Base-by-base conservation (phyloP, 1,140 invertebrate genomes). In the Leptopilina clavipes region DNA sequence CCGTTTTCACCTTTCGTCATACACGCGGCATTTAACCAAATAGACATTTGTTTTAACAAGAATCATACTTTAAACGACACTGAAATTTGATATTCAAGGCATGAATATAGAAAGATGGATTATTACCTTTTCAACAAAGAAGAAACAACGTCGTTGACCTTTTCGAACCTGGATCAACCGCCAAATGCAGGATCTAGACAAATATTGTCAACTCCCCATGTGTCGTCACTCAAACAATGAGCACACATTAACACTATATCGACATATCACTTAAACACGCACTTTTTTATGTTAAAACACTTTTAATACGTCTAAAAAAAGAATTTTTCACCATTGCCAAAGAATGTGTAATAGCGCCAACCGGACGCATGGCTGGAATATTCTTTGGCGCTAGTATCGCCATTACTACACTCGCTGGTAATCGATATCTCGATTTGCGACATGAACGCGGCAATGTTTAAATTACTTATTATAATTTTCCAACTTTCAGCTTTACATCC, bases 51-150 rank as follows among this genome's bases (percentile, higher is more conserved):
- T 52, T 52, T 2, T 17, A 1, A 7, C 14, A 52, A 52, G 6
- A n/a, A 6, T 17, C 48, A 52, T 52, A 52, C 44, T 48, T 48
- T 48, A 10, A 17, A 17, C 2, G 48, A 52, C 14, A n/a, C 1
- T 52, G 5, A 2, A 52, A 52, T 3, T 6, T 52, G 14, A 52
- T 7, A 5, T 17, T 17, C 6, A 52, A 1, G n/a, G 1, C 6
- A 52, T 52, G 6, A n/a, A 8, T n/a, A 52, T n/a, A n/a, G 8
- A 52, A 17, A n/a, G 11, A 52, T 2, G 8, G 48, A 52, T 17
- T 12, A 52, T 52, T 52, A 52, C 48, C 48, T 52, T 52, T 17
- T 52, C n/a, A 17, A 48, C 48, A 52, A 52, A 17, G 48, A 48
- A 48, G 45, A 45, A n/a, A 45, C 44, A 45, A 45, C 44, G 44